Conservation (phyloP, 2,888 invertebrate species). For the Aplocera efformata region DNA sequence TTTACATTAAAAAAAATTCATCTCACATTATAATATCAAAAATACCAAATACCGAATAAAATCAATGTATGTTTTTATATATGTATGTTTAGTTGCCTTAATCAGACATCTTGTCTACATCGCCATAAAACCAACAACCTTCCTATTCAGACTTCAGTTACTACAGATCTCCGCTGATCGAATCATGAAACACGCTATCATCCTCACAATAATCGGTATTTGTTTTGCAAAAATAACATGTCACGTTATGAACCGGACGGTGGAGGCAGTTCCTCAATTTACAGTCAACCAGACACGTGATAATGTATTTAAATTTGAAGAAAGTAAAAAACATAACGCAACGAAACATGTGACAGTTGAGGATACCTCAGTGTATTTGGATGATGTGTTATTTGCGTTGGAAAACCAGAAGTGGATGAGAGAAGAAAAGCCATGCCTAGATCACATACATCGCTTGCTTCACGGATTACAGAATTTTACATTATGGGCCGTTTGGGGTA, state of each 20-base stretch:
- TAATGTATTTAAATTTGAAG: slow-evolving; percentile 14
- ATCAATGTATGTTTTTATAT: too few relatives aligned
- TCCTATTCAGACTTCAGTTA: slow-evolving; percentile 39
- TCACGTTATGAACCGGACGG: slow-evolving; percentile 33
- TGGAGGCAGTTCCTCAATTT: slow-evolving; percentile 18
- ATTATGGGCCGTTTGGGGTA: slow-evolving; percentile 80
- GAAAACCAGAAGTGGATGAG: slow-evolving; percentile 59
- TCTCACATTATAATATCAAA: too few relatives aligned
- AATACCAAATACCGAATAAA: too few relatives aligned
- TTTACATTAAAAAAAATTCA: too few relatives aligned
- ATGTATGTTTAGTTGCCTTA: too few relatives aligned
- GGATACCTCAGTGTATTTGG: slow-evolving; percentile 54
- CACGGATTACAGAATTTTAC: slow-evolving; percentile 73
- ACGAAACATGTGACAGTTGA: slow-evolving; percentile 30
- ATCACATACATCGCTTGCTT: slow-evolving; percentile 55
- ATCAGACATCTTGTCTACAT: too few relatives aligned
- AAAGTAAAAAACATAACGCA: slow-evolving; percentile 28
- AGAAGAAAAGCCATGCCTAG: slow-evolving; percentile 56
- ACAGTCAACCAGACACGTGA: slow-evolving; percentile 24
- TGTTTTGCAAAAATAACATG: slow-evolving; percentile 25
- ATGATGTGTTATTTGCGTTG: slow-evolving; percentile 60
- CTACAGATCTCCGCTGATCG: slow-evolving; percentile 14
- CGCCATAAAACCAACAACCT: slow-evolving; percentile 43
- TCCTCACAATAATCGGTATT: slow-evolving; percentile 21
- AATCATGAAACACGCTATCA: slow-evolving; percentile 39